phyloP scores from a whole-genome alignment of 2,113 vertebrate species.

The Onychostoma macrolepis region DNA sequence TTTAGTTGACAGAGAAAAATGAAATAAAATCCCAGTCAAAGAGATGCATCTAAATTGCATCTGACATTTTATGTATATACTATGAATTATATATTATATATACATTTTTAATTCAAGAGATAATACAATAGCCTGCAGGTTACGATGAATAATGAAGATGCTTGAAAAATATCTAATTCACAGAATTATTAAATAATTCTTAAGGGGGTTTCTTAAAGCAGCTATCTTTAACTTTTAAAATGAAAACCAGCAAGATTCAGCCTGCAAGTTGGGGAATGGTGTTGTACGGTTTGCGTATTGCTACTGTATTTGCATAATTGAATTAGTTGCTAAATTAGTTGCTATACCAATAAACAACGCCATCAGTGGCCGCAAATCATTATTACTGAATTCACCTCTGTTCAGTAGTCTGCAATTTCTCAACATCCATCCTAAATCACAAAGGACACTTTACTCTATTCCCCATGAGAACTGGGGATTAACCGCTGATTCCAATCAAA shows the following conservation, averaged over 20 bases:
- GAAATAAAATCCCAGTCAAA: background rate
- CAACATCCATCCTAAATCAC: background rate
- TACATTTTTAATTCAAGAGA: no score
- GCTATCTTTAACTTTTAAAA: no score
- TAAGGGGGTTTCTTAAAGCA: no score
- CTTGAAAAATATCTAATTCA: background rate
- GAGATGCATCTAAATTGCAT: background rate
- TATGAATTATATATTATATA: no score
- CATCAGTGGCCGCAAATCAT: background rate
- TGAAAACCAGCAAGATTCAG: no score
- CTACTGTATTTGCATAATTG: background rate
- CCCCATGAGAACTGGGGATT: background rate
- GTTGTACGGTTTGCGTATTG: background rate
- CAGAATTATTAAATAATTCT: background rate
- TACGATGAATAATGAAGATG: background rate
- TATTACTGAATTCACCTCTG: background rate
- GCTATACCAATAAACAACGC: background rate
- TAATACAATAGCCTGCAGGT: background rate
- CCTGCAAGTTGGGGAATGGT: background rate
- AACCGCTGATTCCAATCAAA: background rate
- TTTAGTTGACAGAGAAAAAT: background rate
- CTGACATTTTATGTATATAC: no score
- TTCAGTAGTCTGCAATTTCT: slow-evolving; percentile 2
- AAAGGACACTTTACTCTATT: background rate
- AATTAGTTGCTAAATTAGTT: background rate